phyloP scores from a whole-genome alignment of 2,888 invertebrate species.

The Corbicula japonica region DNA sequence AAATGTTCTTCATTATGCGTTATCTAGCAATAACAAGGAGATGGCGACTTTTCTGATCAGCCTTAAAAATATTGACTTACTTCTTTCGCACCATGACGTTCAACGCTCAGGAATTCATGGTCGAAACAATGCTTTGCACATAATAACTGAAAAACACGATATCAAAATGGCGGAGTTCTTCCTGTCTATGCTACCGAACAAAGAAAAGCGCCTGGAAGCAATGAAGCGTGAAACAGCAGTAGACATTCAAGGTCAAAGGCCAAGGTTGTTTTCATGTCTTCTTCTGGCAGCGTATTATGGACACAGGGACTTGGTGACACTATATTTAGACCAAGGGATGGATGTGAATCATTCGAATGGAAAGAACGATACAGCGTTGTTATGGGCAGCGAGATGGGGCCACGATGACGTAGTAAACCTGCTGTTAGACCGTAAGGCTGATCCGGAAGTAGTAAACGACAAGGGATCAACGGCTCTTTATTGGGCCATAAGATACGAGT shows the following conservation, averaged over 20 bases:
- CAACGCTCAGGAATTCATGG: constrained; percentile 66
- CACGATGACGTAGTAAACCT: constrained; percentile 68
- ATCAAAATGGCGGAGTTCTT: constrained; percentile 67
- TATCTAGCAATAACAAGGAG: constrained; percentile 61
- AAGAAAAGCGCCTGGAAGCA: constrained; percentile 33
- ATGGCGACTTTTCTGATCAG: constrained; percentile 58
- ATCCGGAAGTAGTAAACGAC: constrained; percentile 79
- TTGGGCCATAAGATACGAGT: constrained; percentile 85
- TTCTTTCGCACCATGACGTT: constrained; percentile 67
- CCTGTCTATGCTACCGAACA: constrained; percentile 39
- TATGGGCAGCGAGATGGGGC: constrained; percentile 84
- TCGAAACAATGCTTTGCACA: constrained; percentile 79
- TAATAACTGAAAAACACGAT: constrained; percentile 77
- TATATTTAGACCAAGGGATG: constrained; percentile 69
- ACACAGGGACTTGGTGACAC: constrained; percentile 61
- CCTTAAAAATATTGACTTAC: constrained; percentile 50
- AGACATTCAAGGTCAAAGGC: constrained; percentile 82
- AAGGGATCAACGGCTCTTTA: constrained; percentile 84
- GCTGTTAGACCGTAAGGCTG: constrained; percentile 72
- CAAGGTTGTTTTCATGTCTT: constrained; percentile 76
- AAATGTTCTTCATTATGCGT: constrained; percentile 74
- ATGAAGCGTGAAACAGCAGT: constrained; percentile 74
- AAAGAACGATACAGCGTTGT: constrained; percentile 83
- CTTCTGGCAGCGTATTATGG: constrained; percentile 79
- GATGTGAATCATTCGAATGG: constrained; percentile 76